Evolutionary conservation across 2,797 vertebrate species (phyloP).

Genomic region (Numenius phaeopus): DNA sequence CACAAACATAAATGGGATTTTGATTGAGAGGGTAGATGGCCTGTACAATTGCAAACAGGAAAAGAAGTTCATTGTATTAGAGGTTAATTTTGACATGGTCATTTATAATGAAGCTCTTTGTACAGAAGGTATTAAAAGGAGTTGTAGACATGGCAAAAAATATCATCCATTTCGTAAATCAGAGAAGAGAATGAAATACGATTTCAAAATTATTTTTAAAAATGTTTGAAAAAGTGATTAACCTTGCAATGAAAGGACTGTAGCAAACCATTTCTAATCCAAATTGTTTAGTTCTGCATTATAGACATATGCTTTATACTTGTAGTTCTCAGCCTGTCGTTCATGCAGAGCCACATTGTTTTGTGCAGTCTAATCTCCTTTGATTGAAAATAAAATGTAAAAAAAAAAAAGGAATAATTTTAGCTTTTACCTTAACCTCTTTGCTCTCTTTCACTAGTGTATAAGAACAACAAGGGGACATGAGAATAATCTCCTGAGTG

Average conservation of each 20-base stretch:
- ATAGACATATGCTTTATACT: neutral
- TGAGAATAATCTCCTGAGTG: neutral
- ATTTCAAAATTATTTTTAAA: neutral
- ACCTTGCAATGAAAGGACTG: neutral
- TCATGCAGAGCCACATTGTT: neutral
- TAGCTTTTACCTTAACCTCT: neutral
- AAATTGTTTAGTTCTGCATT: neutral
- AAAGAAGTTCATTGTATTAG: conserved; percentile 9
- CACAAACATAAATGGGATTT: conserved; percentile 32
- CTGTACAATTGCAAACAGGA: neutral
- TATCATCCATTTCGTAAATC: neutral
- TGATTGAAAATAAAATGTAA: neutral
- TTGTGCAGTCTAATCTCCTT: neutral
- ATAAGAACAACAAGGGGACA: neutral
- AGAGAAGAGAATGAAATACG: neutral
- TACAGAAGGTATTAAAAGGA: neutral
- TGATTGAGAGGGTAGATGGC: neutral
- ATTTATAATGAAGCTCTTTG: conserved; percentile 14
- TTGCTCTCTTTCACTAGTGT: neutral
- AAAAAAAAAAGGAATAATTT: neutral
- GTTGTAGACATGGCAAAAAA: neutral
- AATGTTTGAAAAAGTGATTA: neutral
- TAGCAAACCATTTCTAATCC: neutral
- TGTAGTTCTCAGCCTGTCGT: neutral
- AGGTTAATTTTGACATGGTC: conserved; percentile 25